Conservation (phyloP, 2,888 invertebrate genomes). For the Mimas tiliae region DNA sequence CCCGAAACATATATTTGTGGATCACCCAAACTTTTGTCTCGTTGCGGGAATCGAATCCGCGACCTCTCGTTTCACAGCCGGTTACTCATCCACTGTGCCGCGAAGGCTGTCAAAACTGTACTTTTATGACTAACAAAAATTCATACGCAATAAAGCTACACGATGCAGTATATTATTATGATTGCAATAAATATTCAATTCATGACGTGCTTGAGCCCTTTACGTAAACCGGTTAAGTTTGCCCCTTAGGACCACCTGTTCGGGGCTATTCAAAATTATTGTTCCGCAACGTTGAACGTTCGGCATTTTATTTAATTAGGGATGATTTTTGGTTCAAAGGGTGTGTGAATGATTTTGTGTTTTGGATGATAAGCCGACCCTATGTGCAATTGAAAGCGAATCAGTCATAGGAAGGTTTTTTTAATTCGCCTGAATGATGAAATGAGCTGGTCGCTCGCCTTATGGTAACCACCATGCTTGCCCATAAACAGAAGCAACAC, state of each 20-base stretch:
- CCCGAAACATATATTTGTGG: too few species aligned
- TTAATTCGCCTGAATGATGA: too few species aligned
- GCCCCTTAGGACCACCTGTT: slow-evolving; percentile 72
- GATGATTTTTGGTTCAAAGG: neutral
- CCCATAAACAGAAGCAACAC: too few species aligned
- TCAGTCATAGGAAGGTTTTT: neutral
- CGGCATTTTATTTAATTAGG: slow-evolving; percentile 55
- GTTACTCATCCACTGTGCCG: too few species aligned
- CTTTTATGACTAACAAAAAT: slow-evolving; percentile 40
- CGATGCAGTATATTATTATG: slow-evolving; percentile 41
- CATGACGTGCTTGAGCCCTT: slow-evolving; percentile 41
- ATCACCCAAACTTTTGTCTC: too few species aligned
- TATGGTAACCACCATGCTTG: too few species aligned
- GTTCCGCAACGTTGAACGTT: slow-evolving; percentile 59
- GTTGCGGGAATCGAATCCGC: too few species aligned
- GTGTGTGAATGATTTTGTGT: neutral
- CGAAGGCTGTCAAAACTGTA: too few species aligned
- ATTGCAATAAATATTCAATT: slow-evolving; percentile 43
- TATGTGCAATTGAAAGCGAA: neutral
- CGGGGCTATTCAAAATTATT: slow-evolving; percentile 67
- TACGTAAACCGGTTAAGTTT: slow-evolving; percentile 55
- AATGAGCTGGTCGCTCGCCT: too few species aligned
- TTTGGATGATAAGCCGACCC: neutral
- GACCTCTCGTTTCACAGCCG: too few species aligned
- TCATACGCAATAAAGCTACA: slow-evolving; percentile 38